These are phyloP conservation scores for Ormyrus nitidulus DNA, from an alignment of 2,888 invertebrate species.

Conservation along the genomic window DNA sequence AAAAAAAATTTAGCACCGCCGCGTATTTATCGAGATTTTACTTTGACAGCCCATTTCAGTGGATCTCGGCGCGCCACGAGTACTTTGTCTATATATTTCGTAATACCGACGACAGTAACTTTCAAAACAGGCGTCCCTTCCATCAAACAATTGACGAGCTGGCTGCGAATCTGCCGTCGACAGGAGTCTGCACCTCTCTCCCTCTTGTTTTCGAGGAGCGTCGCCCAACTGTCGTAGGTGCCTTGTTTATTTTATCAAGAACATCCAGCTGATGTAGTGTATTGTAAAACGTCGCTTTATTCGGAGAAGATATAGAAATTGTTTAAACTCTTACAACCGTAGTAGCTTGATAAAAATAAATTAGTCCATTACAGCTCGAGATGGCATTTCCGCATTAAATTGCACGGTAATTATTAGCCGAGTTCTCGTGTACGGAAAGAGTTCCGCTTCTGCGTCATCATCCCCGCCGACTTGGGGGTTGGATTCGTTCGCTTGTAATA, in stretches of 20 bases:
- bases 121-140: slow-evolving; percentile 28
- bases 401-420: too few species aligned
- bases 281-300: too few species aligned
- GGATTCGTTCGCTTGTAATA: too few species aligned
- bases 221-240: slow-evolving; percentile 5
- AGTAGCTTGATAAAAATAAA: too few species aligned
- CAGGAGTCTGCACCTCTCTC: slow-evolving; percentile 1
- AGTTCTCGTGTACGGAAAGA: too few species aligned
- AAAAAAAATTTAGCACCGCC: neutral
- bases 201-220: neutral
- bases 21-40: slow-evolving; percentile 36
- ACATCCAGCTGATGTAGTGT: neutral
- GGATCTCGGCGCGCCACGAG: neutral
- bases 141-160: slow-evolving; percentile 46
- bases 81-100: neutral
- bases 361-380: too few species aligned
- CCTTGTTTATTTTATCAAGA: slow-evolving; percentile 21
- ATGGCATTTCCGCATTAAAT: too few species aligned
- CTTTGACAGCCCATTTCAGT: slow-evolving; percentile 30
- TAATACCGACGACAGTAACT: slow-evolving; percentile 32
- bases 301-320: too few species aligned
- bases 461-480: too few species aligned
- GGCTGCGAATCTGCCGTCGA: slow-evolving; percentile 23
- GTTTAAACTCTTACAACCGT: too few species aligned
- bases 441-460: too few species aligned